Base-by-base conservation (phyloP, 2,113 vertebrate species). In the Seriola aureovittata region DNA sequence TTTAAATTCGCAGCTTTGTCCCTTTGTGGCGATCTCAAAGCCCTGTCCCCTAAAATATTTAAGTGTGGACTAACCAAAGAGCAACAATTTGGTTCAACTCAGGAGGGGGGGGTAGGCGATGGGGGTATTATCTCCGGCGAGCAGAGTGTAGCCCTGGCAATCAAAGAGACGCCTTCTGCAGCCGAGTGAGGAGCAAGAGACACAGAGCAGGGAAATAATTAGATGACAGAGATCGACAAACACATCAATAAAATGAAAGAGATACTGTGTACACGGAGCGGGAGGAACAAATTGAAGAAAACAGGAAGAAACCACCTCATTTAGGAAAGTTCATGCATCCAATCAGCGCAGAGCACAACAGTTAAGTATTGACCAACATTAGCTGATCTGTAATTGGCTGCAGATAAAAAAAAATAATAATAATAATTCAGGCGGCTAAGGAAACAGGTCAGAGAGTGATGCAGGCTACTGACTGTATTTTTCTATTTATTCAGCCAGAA, bases 141-240 rank as follows among this genome's bases (percentile, higher is more conserved):
- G 71, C 74, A 79, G 75, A 85, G 83, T 29, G 85, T 70, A 57
- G 80, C 74, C 63, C 62, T n/a, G 80, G 88, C 84, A 93, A 94
- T 94, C 89, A 95, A 93, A 95, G 92, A 86, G 71, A 85, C 23
- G 74, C 83, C 66, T 91, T 75, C 78, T 72, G 71, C 82, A 75
- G 77, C 84, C 9, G 55, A 81, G 87, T 82, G 85, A 76, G 62
- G 82, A 86, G 89, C 76, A 59, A 68, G 87, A 83, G 88, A 75
- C 85, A 80, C 76, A 13, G 82, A 85, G 81, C 76, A 25, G 75
- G 84, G 85, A 88, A 90, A 92, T 92, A 91, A 93, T 91, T 89
- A 93, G 91, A 91, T 88, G 86, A 92, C 85, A 55, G 65, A 88
- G 77, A 86, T 86, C 82, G 79, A 91, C 89, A 93, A 89, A 93